phyloP scores from a whole-genome alignment of 2,888 invertebrate genomes.

The Lasioglossum pauxillum region DNA sequence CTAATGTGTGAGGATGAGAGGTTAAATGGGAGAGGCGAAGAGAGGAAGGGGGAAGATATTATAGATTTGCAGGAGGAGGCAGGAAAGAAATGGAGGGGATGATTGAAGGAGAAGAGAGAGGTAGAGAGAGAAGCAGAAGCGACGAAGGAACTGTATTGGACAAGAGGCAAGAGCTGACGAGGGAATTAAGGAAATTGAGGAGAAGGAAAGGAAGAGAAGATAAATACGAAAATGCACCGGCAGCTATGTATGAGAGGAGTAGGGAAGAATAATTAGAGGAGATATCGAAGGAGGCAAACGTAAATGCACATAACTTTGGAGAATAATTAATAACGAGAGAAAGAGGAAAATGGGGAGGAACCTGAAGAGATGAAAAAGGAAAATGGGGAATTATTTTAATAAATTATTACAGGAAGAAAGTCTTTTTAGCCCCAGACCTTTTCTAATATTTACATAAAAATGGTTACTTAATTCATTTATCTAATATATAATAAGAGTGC shows the following conservation, averaged over 20 bases:
- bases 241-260: neutral
- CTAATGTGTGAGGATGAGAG: slow-evolving; percentile 6
- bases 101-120: neutral
- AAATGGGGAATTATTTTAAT: neutral
- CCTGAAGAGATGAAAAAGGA: neutral
- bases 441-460: no score
- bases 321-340: neutral
- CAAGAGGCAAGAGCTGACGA: neutral
- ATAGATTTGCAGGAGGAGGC: neutral
- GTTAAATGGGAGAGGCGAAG: neutral
- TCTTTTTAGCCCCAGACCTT: neutral
- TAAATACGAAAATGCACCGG: neutral
- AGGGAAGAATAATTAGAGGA: neutral
- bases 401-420: neutral
- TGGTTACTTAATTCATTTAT: no score
- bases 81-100: neutral
- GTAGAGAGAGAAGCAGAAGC: neutral
- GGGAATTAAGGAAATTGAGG: slow-evolving; percentile 2
- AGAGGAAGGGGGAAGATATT: neutral
- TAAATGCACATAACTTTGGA: neutral
- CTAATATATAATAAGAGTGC: no score
- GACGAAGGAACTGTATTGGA: neutral
- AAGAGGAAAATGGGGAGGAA: neutral
- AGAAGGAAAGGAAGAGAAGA: neutral
- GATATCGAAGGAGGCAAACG: neutral